These are phyloP conservation scores for Eilema depressum DNA, from an alignment of 2,888 invertebrate genomes.

Conservation along the genomic window DNA sequence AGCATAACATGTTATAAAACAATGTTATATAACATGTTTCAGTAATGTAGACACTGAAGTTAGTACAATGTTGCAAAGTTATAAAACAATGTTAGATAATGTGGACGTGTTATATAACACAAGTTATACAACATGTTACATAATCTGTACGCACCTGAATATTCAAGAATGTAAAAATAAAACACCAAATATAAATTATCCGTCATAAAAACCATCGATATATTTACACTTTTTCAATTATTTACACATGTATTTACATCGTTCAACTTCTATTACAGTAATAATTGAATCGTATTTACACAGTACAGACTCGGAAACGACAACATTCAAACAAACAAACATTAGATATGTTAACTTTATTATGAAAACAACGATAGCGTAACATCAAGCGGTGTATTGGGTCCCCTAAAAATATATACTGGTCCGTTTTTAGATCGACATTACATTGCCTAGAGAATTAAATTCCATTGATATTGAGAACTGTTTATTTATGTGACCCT, in stretches of 20 bases:
- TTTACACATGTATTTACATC: constrained; percentile 81
- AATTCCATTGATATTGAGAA: not conserved
- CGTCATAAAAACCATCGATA: constrained; percentile 86
- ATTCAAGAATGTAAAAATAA: constrained; percentile 37
- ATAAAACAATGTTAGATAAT: too few species aligned
- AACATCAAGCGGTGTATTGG: constrained; percentile 47
- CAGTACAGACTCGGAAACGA: constrained; percentile 43
- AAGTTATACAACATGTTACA: too few species aligned
- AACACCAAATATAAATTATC: constrained; percentile 65
- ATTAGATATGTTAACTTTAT: constrained; percentile 63
- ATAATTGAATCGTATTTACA: constrained; percentile 74
- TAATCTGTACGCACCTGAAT: too few species aligned
- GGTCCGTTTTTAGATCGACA: constrained; percentile 35
- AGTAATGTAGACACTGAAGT: too few species aligned
- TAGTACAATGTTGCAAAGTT: too few species aligned
- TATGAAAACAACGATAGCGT: constrained; percentile 33
- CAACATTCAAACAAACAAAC: constrained; percentile 37
- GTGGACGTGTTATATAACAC: too few species aligned
- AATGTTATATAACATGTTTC: too few species aligned
- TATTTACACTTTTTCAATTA: constrained; percentile 79
- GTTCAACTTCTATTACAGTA: constrained; percentile 60
- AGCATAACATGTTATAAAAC: too few species aligned
- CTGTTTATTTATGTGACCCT: constrained; percentile 4
- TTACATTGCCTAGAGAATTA: constrained; percentile 25
- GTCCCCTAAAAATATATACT: constrained; percentile 54